phyloP scores from a whole-genome alignment of 1,140 invertebrate genomes.

The Caenorhabditis remanei region DNA sequence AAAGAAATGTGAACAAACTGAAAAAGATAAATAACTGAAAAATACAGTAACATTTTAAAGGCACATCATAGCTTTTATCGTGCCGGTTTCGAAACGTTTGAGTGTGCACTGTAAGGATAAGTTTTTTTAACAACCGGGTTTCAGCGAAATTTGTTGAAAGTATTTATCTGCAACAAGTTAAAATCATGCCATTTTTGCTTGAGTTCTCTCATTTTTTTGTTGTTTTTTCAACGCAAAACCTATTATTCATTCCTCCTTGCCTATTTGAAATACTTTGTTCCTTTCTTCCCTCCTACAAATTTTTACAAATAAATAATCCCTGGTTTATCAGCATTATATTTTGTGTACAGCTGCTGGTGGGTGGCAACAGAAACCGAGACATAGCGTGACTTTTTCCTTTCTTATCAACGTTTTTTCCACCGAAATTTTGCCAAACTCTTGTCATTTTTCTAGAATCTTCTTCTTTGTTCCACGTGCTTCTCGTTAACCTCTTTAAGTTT shows the following conservation, averaged over 20 bases:
- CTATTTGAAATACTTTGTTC: background rate
- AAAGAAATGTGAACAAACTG: no score
- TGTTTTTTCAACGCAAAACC: background rate
- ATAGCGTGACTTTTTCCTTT: constrained; percentile 20
- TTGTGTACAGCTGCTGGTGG: constrained; percentile 31
- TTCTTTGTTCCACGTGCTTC: background rate
- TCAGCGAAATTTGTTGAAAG: no score
- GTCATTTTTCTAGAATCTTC: background rate
- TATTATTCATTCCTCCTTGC: background rate
- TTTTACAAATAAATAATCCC: background rate
- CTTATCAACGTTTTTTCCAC: background rate
- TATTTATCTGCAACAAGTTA: no score
- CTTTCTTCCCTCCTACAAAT: background rate
- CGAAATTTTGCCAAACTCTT: background rate
- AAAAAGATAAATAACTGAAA: no score
- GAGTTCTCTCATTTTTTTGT: background rate
- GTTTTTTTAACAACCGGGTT: no score
- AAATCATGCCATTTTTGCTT: no score
- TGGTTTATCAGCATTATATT: background rate
- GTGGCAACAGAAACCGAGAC: constrained; percentile 47
- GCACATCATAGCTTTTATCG: no score
- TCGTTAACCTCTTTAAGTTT: no score
- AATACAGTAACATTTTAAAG: no score
- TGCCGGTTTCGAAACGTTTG: no score
- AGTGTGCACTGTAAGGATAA: no score